These are phyloP conservation scores for Buceros bicornis DNA, from an alignment of 2,797 vertebrate species.

Conservation along the genomic window DNA sequence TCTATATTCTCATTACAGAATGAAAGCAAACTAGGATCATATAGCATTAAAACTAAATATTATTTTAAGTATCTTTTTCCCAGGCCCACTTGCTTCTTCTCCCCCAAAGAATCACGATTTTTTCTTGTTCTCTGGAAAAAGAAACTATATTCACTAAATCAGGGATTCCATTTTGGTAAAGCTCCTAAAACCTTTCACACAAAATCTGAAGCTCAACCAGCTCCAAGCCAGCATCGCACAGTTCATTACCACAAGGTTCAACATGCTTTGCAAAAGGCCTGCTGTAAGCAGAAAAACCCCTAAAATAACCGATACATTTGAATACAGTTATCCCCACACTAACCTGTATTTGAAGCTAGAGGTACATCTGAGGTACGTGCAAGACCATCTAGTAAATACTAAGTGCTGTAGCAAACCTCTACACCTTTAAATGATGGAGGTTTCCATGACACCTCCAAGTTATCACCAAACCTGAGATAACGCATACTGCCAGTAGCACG, in stretches of 20 bases:
- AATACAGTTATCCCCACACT: neutral
- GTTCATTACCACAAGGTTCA: neutral
- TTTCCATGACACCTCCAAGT: neutral
- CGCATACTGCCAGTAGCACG: neutral
- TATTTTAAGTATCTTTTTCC: conserved; percentile 55
- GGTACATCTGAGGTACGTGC: neutral
- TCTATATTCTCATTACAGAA: conserved; percentile 21
- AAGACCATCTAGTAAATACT: neutral
- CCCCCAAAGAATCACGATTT: neutral
- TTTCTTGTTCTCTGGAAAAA: conserved; percentile 28
- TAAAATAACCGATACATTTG: neutral
- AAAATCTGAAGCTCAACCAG: conserved; percentile 44
- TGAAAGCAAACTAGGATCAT: conserved; percentile 51
- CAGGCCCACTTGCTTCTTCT: conserved; percentile 10
- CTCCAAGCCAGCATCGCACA: neutral
- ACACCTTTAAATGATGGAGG: neutral
- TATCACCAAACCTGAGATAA: neutral
- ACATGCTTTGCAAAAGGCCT: neutral
- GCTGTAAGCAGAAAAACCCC: neutral
- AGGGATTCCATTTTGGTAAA: conserved; percentile 28
- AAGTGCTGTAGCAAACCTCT: neutral
- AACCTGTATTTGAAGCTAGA: neutral
- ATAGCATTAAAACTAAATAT: conserved; percentile 32
- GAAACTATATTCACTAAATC: conserved; percentile 10
- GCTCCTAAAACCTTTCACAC: conserved; percentile 22